phyloP scores from a whole-genome alignment of 2,113 vertebrate genomes.

The Scomber japonicus region DNA sequence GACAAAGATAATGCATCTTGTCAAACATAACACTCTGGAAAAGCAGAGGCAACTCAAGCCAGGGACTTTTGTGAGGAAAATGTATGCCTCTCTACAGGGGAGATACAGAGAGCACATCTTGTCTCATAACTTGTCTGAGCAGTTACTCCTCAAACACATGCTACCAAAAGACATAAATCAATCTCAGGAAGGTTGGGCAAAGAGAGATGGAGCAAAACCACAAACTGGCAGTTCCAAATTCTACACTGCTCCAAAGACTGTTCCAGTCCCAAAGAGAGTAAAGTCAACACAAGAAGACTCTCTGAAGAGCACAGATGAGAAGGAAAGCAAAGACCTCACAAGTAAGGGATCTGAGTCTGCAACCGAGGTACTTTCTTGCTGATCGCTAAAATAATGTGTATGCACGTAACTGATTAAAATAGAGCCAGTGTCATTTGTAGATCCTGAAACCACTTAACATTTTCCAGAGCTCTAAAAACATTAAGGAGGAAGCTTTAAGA shows the following conservation, averaged over 20 bases:
- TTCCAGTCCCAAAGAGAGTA: not conserved
- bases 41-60: not conserved
- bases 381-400: too few species aligned
- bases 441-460: too few species aligned
- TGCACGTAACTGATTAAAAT: too few species aligned
- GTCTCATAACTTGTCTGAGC: not conserved
- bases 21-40: constrained; percentile 43
- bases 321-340: too few species aligned
- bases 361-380: too few species aligned
- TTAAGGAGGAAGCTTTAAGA: too few species aligned
- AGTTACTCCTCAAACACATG: not conserved
- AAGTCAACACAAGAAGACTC: not conserved
- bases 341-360: too few species aligned
- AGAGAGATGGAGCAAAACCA: not conserved
- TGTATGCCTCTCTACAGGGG: constrained; percentile 5
- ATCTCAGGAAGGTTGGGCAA: constrained; percentile 14
- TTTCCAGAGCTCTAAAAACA: too few species aligned
- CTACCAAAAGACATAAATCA: not conserved
- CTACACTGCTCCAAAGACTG: not conserved
- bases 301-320: too few species aligned
- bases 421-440: too few species aligned
- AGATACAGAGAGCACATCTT: not conserved
- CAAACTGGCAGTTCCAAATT: not conserved
- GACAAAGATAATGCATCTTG: not conserved
- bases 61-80: not conserved